phyloP scores from a whole-genome alignment of 1,140 invertebrate species.

The Cotesia glomerata region DNA sequence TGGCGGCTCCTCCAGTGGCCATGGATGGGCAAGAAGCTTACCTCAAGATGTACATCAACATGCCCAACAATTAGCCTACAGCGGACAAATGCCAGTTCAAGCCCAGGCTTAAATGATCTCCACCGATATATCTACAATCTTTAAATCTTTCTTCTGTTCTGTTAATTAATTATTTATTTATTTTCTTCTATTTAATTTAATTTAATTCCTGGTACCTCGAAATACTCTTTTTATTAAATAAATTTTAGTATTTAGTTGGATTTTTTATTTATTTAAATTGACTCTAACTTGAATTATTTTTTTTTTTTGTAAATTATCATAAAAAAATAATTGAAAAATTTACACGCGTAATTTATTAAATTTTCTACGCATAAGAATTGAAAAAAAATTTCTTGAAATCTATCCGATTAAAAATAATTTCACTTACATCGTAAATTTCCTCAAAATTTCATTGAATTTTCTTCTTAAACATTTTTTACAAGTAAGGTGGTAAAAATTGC shows the following conservation, averaged over 20 bases:
- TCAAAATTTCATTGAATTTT: too few relatives aligned
- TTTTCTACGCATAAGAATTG: too few relatives aligned
- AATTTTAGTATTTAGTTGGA: slow-evolving; percentile 1
- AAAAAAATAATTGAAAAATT: too few relatives aligned
- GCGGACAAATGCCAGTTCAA: slow-evolving; percentile 69
- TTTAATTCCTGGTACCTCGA: slow-evolving; percentile 15
- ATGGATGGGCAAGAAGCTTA: slow-evolving; percentile 72
- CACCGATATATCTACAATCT: slow-evolving; percentile 19
- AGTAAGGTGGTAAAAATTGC: too few relatives aligned
- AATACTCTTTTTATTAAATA: slow-evolving; percentile 9
- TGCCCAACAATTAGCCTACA: slow-evolving; percentile 77
- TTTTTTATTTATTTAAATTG: background rate
- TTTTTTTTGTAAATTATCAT: too few relatives aligned
- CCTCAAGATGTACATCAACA: slow-evolving; percentile 75
- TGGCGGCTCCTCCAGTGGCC: slow-evolving; percentile 64
- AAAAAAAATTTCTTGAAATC: too few relatives aligned
- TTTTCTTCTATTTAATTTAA: slow-evolving; percentile 1
- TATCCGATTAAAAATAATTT: too few relatives aligned
- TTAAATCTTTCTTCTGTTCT: slow-evolving; percentile 3
- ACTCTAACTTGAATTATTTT: too few relatives aligned
- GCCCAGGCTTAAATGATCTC: slow-evolving; percentile 39
- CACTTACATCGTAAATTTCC: too few relatives aligned
- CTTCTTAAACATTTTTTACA: too few relatives aligned
- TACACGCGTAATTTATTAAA: too few relatives aligned
- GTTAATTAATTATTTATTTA: background rate